A percentile compares a stretch with the other conserved stretches of the same genome.
Evolutionary conservation across 2,113 vertebrate genomes (phyloP).

Genomic region (Dasypus novemcinctus): DNA sequence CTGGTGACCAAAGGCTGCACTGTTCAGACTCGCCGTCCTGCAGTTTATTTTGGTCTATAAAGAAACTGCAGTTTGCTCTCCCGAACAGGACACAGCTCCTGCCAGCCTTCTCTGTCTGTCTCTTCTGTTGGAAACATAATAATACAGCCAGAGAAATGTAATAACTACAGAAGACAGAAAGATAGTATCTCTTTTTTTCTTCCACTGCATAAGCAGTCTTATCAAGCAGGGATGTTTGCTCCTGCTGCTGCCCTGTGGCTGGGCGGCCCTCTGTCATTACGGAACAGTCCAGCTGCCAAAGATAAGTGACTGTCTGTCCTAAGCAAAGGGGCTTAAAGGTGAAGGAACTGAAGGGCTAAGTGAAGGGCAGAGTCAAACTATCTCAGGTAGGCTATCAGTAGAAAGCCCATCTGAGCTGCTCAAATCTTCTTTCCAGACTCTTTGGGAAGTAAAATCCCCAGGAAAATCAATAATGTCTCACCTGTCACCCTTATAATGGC

Average conservation of each 20-base stretch:
- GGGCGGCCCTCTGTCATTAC: not conserved
- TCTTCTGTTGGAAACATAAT: not conserved
- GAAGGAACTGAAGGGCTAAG: not conserved
- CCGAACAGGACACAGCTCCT: slow-evolving; percentile 13
- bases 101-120: not conserved
- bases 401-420: slow-evolving; percentile 49
- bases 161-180: slow-evolving; percentile 10
- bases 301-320: not conserved
- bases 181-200: not conserved
- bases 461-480: slow-evolving; percentile 24
- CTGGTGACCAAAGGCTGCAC: not conserved
- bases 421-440: slow-evolving; percentile 52
- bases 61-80: slow-evolving; percentile 65
- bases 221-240: not conserved
- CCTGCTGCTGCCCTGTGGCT: not conserved
- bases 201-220: not conserved
- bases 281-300: slow-evolving; percentile 13
- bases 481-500: not conserved
- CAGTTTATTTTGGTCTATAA: slow-evolving; percentile 44
- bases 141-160: slow-evolving; percentile 11
- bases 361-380: not conserved
- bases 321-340: not conserved
- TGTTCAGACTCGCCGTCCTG: slow-evolving; percentile 28
- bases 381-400: not conserved
- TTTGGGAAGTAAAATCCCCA: slow-evolving; percentile 49